A percentile compares a stretch with the other conserved stretches of the same genome.
phyloP scores from a whole-genome alignment of 2,888 invertebrate species.

The Drosophila macrospina region DNA sequence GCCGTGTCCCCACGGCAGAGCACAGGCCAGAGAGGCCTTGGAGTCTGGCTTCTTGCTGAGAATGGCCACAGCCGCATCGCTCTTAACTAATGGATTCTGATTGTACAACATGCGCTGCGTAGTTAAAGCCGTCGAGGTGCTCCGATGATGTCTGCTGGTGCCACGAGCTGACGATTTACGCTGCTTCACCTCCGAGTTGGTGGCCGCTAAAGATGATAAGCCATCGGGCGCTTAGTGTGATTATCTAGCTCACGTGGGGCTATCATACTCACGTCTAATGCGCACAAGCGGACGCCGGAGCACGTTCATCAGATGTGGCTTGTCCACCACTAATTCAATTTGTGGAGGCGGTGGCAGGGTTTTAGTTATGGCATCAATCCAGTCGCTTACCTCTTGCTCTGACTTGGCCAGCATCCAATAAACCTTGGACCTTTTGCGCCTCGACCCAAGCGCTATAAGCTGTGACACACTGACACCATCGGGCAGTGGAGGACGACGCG shows the following conservation, averaged over 20 bases:
- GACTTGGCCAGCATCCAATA: constrained; percentile 93
- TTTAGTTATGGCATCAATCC: constrained; percentile 92
- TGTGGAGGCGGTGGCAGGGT: constrained; percentile 91
- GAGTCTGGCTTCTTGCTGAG: constrained; percentile 85
- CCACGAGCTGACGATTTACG: constrained; percentile 67
- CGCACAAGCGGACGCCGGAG: constrained; percentile 88
- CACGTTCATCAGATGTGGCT: constrained; percentile 88
- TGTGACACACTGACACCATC: constrained; percentile 90
- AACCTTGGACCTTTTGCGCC: constrained; percentile 89
- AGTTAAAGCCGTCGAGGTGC: constrained; percentile 66
- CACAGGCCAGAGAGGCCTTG: constrained; percentile 84
- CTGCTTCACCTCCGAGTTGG: constrained; percentile 86
- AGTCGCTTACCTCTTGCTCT: constrained; percentile 92
- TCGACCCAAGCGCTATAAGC: constrained; percentile 91
- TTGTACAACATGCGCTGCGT: constrained; percentile 72
- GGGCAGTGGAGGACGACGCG: constrained; percentile 90
- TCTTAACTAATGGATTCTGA: constrained; percentile 84
- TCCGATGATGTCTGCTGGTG: constrained; percentile 64
- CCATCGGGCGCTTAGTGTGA: constrained; percentile 17
- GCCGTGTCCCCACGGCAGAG: constrained; percentile 89
- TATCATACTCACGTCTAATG: constrained; percentile 87
- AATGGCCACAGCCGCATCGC: constrained; percentile 85
- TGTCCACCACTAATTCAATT: constrained; percentile 90
- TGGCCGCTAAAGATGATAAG: constrained; percentile 85
- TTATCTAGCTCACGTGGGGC: not conserved